Conservation (phyloP, 2,888 invertebrate species). For the Cerastis rubricosa region DNA sequence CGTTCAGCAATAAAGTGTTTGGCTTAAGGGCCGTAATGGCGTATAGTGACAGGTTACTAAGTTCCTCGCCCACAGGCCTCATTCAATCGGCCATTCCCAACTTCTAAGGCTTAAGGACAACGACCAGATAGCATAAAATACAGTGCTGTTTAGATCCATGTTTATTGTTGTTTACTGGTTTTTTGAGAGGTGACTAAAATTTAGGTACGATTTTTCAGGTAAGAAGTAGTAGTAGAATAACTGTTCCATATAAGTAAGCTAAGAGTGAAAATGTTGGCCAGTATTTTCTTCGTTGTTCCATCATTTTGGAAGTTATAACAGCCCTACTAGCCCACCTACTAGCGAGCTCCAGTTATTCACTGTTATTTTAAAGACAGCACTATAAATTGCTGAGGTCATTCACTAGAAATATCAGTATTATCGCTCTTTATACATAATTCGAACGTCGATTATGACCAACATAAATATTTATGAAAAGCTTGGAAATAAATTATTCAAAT, state of each 20-base stretch:
- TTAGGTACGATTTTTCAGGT: background rate
- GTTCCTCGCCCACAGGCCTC: constrained; percentile 55
- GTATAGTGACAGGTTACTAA: constrained; percentile 43
- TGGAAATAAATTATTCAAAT: constrained; percentile 43
- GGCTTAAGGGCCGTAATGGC: constrained; percentile 48
- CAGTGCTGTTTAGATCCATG: constrained; percentile 14
- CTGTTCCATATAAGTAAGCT: background rate
- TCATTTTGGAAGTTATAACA: background rate
- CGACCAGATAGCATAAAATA: constrained; percentile 40
- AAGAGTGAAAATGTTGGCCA: background rate
- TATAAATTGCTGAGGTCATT: constrained; percentile 18
- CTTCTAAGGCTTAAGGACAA: constrained; percentile 20
- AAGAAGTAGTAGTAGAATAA: background rate
- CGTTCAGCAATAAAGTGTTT: constrained; percentile 44
- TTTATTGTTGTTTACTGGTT: constrained; percentile 15
- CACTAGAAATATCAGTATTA: constrained; percentile 16
- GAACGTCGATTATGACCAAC: constrained; percentile 19
- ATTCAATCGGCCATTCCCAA: constrained; percentile 38
- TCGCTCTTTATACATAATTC: constrained; percentile 41
- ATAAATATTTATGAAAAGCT: constrained; percentile 46
- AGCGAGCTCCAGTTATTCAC: constrained; percentile 4
- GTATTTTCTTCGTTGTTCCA: background rate
- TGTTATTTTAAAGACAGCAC: constrained; percentile 1
- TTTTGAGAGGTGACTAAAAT: background rate
- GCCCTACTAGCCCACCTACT: background rate